These are phyloP conservation scores for Neotoxoptera formosana DNA, from an alignment of 1,140 invertebrate species.

Conservation along the genomic window DNA sequence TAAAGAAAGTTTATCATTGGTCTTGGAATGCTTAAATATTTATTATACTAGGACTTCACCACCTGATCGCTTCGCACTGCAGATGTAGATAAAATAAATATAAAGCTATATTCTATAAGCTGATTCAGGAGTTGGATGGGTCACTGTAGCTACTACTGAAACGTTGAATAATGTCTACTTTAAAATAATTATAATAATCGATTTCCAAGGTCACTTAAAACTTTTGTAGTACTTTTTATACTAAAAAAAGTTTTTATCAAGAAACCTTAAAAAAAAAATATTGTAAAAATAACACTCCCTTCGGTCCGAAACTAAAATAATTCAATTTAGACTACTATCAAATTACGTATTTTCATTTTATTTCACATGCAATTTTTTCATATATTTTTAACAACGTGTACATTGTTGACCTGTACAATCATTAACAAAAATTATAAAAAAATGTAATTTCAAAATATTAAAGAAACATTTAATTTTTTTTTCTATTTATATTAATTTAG, in stretches of 20 bases:
- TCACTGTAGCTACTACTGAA: not conserved
- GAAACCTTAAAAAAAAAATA: not conserved
- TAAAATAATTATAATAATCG: conserved; percentile 9
- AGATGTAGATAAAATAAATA: not conserved
- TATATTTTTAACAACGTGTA: not conserved
- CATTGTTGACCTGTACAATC: not conserved
- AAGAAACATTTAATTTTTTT: too few relatives aligned
- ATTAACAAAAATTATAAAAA: not conserved
- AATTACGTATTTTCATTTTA: not conserved
- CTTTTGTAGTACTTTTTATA: not conserved
- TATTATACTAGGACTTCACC: not conserved
- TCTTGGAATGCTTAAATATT: not conserved
- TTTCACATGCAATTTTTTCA: not conserved
- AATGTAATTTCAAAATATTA: too few relatives aligned
- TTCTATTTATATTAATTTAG: too few relatives aligned
- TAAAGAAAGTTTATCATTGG: conserved; percentile 10
- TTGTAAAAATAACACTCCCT: not conserved
- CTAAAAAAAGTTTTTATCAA: not conserved
- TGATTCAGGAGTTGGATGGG: not conserved
- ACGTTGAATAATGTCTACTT: not conserved
- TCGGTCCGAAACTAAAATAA: not conserved
- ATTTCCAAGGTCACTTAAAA: conserved; percentile 10
- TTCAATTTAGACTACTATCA: not conserved
- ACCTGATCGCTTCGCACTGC: not conserved
- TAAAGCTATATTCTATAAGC: too few relatives aligned